Base-by-base conservation (phyloP, 1,140 invertebrate genomes). In the Pinna nobilis region DNA sequence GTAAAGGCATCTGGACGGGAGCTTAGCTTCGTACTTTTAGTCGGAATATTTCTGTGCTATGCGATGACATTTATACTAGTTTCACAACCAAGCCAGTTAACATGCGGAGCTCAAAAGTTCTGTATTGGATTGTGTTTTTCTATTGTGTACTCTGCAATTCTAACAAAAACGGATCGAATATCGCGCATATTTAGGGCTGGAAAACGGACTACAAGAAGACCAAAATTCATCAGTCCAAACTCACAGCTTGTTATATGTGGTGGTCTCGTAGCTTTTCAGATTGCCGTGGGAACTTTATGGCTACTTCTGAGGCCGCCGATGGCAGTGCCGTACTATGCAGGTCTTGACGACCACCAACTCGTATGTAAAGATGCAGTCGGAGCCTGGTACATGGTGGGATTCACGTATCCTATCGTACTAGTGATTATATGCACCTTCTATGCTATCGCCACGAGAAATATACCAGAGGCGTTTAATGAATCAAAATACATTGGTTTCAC, bases 391-490 rank as follows among this genome's bases (percentile, higher is more conserved):
- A 91, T 94, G 85, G 91, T 94, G 78, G 94, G 93, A 0, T 91
- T 95, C n/a, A 89, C 91, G 18, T 95, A 94, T 84, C 94, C 94
- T 72, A 94, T 94, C 88, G 84, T 94, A 28, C 90, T 95, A 3
- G 91, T 93, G 63, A 89, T 92, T 33, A 92, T 94, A 33, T 95
- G 94, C 84, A 94, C 93, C 2, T 88, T 94, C 18, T 94, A 94
- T 82, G 94, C 94, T 41, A 90, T 94, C 72, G 92, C 94, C 82
- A 94, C 94, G 2, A 91, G 96, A 63, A 97, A 97, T 90, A 97
- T 97, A 70, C 96, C 96, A 0, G 96, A 97, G 90, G 95, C 95
- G 7, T 98, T 97, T 89, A 98, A 98, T 87, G 96, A 98, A 89
- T 96, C 95, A 76, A 97, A 97, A 33, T 92, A 93, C 89, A 97